Conservation (phyloP, 2,113 vertebrate genomes). For the Marmota flaviventris region DNA sequence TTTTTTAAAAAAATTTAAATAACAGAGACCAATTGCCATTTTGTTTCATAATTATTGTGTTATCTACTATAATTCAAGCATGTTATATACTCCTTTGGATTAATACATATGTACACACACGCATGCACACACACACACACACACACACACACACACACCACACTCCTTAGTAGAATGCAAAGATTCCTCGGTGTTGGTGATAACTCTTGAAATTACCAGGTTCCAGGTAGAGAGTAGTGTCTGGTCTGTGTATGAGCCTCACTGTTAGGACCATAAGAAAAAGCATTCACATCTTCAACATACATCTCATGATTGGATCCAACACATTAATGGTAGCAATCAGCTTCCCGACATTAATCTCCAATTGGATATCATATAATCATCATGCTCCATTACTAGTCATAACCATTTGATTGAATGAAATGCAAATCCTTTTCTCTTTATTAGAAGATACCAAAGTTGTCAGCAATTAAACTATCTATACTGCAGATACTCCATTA, state of each 20-base stretch:
- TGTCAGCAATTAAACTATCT: slow-evolving; percentile 31
- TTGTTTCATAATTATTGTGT: background rate
- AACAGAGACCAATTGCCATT: background rate
- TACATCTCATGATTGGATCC: background rate
- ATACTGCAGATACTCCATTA: background rate
- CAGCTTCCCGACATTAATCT: slow-evolving; percentile 55
- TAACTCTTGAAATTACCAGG: slow-evolving; percentile 6
- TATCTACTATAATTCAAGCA: slow-evolving; percentile 15
- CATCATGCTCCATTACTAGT: slow-evolving; percentile 35
- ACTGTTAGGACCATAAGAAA: slow-evolving; percentile 29
- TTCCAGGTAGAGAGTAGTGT: background rate
- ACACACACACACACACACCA: background rate
- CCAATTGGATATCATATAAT: slow-evolving; percentile 46
- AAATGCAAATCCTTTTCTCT: slow-evolving; percentile 12
- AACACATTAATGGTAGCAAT: slow-evolving; percentile 56
- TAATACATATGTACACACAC: background rate
- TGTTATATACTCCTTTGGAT: background rate
- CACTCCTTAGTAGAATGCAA: background rate
- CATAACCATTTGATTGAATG: slow-evolving; percentile 28
- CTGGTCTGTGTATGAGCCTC: background rate
- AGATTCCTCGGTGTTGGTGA: background rate
- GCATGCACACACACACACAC: background rate
- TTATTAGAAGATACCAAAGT: slow-evolving; percentile 26
- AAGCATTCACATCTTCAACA: slow-evolving; percentile 22
- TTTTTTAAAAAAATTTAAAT: background rate